Conservation (phyloP, 2,113 vertebrate species). For the Cynopterus brachyotis region DNA sequence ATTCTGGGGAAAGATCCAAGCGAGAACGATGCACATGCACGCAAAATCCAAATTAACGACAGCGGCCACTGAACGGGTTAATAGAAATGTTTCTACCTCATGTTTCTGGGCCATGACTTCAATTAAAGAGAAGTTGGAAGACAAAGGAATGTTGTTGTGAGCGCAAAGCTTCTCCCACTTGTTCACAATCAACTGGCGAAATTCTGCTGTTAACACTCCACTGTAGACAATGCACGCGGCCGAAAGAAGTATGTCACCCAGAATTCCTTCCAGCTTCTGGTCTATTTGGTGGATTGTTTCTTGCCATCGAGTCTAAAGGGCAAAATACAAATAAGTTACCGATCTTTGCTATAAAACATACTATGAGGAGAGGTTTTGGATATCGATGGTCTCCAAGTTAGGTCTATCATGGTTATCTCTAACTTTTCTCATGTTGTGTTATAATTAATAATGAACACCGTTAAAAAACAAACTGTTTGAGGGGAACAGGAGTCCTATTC, state of each 20-base stretch:
- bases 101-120: conserved; percentile 64
- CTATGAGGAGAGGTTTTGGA: not conserved
- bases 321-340: conserved; percentile 9
- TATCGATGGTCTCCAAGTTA: not conserved
- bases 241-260: conserved; percentile 63
- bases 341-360: not conserved
- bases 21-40: not conserved
- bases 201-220: conserved; percentile 70
- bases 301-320: conserved; percentile 79
- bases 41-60: not conserved
- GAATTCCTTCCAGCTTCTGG: conserved; percentile 50
- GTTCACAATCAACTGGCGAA: not conserved
- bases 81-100: conserved; percentile 18
- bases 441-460: not conserved
- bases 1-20: not conserved
- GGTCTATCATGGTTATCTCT: not conserved
- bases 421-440: not conserved
- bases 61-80: not conserved
- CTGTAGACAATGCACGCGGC: conserved; percentile 62
- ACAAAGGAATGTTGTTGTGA: conserved; percentile 41
- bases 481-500: not conserved
- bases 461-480: not conserved
- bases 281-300: conserved; percentile 57
- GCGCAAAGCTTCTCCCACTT: conserved; percentile 49
- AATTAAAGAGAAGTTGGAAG: conserved; percentile 65